Evolutionary conservation across 2,797 vertebrate genomes (phyloP), one percentile per base, ranked within the genome.

Genomic region (Gallirallus australis): DNA sequence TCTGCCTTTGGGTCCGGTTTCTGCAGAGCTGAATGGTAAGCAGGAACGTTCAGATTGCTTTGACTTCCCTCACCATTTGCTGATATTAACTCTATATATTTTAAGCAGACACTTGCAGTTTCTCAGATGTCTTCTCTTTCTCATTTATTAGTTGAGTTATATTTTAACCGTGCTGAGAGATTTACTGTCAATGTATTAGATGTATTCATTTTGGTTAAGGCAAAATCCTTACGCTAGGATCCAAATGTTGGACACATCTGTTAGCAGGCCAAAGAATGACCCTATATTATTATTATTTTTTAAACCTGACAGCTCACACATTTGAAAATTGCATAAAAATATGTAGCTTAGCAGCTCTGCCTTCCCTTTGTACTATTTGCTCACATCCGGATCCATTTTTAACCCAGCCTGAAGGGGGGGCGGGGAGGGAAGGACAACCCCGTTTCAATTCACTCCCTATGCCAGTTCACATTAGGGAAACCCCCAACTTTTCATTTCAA

Each of bases 161-260:
- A 94, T 94, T 97, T 97, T 97, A 96, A 90, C 63, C 71, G 97
- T 92, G 97, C 95, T 97, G 96, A 98, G 96, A 97, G 94, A 98
- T 97, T 96, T 97, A 96, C 78, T 97, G 93, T 97, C 96, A 86
- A 50, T 84, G 84, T 90, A 92, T 86, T 95, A 96, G 91, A 94
- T 87, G 82, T 94, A 97, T 97, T 97, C 95, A 96, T 97, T 97
- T 94, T 27, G 47, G 79, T 79, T 91, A 93, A 90, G 90, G 92
- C 92, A 95, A 97, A 97, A 94, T 65, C 72, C 82, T 95, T 84
- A 66, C 2, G 14, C 65, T 80, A 86, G 73, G 79, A 92, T 91
- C 96, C 95, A 95, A 95, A 97, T 86, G 89, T 88, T 96, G 91
- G 82, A 85, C 91, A 96, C 96, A 97, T 97, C 96, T 98, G 96